A percentile compares a stretch with the other conserved stretches of the same genome.
Evolutionary conservation across 2,113 vertebrate genomes (phyloP).

Genomic region (Hipposideros armiger): DNA sequence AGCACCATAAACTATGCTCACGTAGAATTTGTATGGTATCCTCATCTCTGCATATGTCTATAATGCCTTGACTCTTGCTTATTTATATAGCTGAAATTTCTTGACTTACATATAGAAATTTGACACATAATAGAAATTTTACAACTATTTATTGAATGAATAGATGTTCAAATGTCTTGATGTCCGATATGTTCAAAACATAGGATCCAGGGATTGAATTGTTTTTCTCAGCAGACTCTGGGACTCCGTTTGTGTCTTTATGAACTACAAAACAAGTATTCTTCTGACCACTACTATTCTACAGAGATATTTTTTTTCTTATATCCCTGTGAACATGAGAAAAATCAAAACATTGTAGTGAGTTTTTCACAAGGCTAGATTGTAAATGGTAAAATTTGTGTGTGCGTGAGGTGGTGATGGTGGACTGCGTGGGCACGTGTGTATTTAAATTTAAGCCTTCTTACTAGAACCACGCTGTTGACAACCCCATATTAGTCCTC

Average conservation of each 20-base stretch:
- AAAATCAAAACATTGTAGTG: neutral
- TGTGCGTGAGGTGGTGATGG: accelerated
- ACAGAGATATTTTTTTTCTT: neutral
- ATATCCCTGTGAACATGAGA: neutral
- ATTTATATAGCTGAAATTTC: neutral
- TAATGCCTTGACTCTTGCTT: neutral
- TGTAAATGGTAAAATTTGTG: neutral
- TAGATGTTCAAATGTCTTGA: neutral
- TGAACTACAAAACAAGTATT: neutral
- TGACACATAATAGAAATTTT: neutral
- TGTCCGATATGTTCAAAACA: neutral
- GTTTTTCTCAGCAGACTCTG: neutral
- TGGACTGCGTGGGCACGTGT: accelerated
- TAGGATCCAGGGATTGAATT: neutral
- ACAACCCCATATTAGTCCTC: neutral
- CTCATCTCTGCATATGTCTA: accelerated
- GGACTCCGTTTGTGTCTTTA: neutral
- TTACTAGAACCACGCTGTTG: neutral
- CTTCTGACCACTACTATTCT: neutral
- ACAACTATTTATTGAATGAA: neutral
- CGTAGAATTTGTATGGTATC: neutral
- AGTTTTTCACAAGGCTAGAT: neutral
- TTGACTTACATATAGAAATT: neutral
- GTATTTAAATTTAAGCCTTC: neutral
- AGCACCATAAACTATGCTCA: neutral